Evolutionary conservation across 2,888 invertebrate genomes (phyloP).

Genomic region (Byasa hedistus): DNA sequence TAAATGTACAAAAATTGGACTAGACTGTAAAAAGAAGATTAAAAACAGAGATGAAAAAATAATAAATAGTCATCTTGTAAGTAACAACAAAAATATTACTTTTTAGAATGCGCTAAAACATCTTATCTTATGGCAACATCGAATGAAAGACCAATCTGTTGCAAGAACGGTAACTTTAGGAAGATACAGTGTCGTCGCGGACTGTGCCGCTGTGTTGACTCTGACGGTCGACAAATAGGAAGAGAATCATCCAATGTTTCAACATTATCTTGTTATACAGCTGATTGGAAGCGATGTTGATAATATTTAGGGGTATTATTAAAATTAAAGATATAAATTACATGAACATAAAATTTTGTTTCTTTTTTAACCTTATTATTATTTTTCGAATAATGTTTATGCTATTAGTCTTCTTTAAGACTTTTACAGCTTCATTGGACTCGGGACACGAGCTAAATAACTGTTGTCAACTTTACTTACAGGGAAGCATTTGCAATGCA

Average conservation of each 20-base stretch:
- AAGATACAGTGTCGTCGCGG: conserved; percentile 81
- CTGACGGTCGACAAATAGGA: conserved; percentile 77
- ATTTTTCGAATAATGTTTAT: too few species aligned
- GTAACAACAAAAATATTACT: conserved; percentile 1
- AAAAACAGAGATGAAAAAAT: not conserved
- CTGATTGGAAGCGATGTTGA: conserved; percentile 61
- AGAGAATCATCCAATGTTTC: conserved; percentile 56
- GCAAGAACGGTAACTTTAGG: conserved; percentile 82
- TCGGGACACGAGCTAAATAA: too few species aligned
- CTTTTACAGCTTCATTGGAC: too few species aligned
- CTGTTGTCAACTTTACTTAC: too few species aligned
- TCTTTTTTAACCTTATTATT: not conserved
- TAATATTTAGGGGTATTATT: too few species aligned
- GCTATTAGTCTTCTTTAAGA: too few species aligned
- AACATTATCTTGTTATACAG: conserved; percentile 46
- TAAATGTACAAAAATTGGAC: too few species aligned
- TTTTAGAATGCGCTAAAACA: conserved; percentile 83
- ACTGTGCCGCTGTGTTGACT: conserved; percentile 82
- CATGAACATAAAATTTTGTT: not conserved
- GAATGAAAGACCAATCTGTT: conserved; percentile 78
- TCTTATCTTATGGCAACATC: conserved; percentile 62
- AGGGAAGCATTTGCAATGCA: too few species aligned
- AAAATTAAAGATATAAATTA: not conserved
- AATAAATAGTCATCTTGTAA: not conserved
- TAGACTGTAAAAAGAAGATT: too few species aligned